Evolutionary conservation across 2,113 vertebrate species (phyloP).

Genomic region (Collichthys lucidus): DNA sequence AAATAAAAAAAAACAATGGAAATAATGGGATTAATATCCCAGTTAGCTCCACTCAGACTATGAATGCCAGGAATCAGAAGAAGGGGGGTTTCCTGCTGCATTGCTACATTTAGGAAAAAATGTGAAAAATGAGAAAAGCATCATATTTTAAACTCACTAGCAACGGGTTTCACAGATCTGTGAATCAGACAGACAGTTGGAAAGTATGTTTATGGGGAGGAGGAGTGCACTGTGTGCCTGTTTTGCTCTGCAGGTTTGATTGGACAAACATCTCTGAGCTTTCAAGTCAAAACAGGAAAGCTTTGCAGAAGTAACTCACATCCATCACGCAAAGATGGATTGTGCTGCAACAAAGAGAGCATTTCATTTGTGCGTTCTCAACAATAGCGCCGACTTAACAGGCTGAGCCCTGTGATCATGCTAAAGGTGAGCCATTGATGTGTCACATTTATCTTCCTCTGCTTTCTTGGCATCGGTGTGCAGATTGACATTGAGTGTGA

Average conservation of each 20-base stretch:
- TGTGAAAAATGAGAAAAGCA: neutral
- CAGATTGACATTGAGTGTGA: constrained; percentile 53
- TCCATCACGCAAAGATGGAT: constrained; percentile 51
- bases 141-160: neutral
- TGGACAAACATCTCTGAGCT: constrained; percentile 40
- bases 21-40: constrained; percentile 26
- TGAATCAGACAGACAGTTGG: constrained; percentile 40
- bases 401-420: constrained; percentile 55
- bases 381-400: constrained; percentile 40
- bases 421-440: constrained; percentile 65
- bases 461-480: constrained; percentile 7
- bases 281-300: constrained; percentile 76
- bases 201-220: constrained; percentile 38
- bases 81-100: constrained; percentile 28
- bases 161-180: neutral
- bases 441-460: constrained; percentile 55
- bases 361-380: constrained; percentile 38
- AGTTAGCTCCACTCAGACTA: constrained; percentile 22
- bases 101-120: constrained; percentile 31
- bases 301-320: constrained; percentile 26
- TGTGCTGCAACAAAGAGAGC: constrained; percentile 53
- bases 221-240: constrained; percentile 24
- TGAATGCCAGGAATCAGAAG: constrained; percentile 50
- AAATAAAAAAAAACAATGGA: constrained; percentile 38
- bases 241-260: constrained; percentile 46